Conservation (phyloP, 2,113 vertebrate species). For the Macrotus californicus region DNA sequence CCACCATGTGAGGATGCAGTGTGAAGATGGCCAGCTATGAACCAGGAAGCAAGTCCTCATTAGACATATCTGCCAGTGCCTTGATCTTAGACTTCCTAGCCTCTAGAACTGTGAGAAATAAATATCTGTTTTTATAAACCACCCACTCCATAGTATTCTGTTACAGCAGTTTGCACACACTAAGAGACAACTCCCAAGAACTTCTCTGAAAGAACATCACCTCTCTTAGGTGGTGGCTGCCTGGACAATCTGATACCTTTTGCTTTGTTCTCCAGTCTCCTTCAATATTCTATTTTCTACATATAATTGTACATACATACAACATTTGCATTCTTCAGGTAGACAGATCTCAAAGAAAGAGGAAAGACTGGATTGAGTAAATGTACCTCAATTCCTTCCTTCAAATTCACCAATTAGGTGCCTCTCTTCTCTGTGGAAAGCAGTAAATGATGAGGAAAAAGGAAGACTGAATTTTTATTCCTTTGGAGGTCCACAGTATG, state of each 20-base stretch:
- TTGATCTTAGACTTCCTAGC: not conserved
- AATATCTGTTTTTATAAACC: not conserved
- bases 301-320: not conserved
- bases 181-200: not conserved
- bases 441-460: not conserved
- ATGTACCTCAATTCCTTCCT: not conserved
- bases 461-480: not conserved
- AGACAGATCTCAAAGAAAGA: not conserved
- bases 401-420: not conserved
- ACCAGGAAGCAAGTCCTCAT: not conserved
- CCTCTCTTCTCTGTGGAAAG: not conserved
- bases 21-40: not conserved
- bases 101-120: not conserved
- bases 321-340: not conserved
- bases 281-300: not conserved
- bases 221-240: not conserved
- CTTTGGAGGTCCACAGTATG: not conserved
- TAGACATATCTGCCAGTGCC: not conserved
- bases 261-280: not conserved
- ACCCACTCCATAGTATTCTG: not conserved
- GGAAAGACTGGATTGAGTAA: not conserved
- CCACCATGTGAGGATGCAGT: not conserved
- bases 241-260: not conserved
- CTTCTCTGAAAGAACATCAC: not conserved
- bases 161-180: not conserved